Percentiles rank a stretch among this genome's conserved stretches.
Evolutionary conservation across 2,113 vertebrate genomes (phyloP).

Genomic region (Litocranius walleri): DNA sequence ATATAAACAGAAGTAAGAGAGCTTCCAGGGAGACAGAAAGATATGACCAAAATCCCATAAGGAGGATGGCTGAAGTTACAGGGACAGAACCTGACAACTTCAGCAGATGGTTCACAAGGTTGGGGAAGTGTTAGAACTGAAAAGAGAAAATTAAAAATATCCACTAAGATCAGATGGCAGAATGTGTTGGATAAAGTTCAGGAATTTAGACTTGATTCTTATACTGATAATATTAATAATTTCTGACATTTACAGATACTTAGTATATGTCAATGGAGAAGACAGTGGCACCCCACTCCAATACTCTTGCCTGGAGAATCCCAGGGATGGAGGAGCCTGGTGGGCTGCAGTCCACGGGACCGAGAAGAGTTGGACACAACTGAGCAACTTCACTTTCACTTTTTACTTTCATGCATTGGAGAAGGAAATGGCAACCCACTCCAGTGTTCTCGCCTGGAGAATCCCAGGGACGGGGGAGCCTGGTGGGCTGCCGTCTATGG

Average conservation of each 20-base stretch:
- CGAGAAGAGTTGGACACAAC: fast-evolving
- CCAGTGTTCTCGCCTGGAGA: no score
- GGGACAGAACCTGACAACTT: neutral
- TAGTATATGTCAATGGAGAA: no score
- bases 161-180: neutral
- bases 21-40: neutral
- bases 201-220: neutral
- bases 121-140: neutral
- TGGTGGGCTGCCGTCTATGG: no score
- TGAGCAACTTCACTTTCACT: no score
- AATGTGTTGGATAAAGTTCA: neutral
- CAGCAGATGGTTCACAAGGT: neutral
- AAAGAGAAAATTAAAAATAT: neutral
- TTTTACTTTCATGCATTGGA: no score
- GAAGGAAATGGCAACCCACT: no score
- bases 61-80: neutral
- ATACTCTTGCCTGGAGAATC: no score
- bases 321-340: no score
- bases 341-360: fast-evolving
- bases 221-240: neutral
- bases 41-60: neutral
- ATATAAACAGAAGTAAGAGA: neutral
- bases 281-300: no score
- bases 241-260: neutral
- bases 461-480: fast-evolving